Conservation (phyloP, 2,113 vertebrate genomes). For the Fulica atra region DNA sequence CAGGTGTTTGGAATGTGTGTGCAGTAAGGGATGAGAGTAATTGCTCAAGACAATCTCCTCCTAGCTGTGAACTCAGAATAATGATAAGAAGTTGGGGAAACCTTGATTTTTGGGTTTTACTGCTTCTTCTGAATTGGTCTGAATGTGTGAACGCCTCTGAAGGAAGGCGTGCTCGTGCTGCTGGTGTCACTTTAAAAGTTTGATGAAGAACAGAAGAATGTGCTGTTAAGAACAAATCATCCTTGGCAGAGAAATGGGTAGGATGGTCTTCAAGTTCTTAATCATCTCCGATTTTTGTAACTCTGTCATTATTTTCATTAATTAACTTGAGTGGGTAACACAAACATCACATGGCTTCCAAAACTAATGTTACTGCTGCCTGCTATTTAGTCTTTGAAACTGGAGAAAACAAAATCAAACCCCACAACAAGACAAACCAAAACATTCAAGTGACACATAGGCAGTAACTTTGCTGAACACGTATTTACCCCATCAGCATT, state of each 20-base stretch:
- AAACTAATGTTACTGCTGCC: slow-evolving; percentile 5
- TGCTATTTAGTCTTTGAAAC: slow-evolving; percentile 37
- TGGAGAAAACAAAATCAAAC: not conserved
- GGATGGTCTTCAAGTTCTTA: slow-evolving; percentile 29
- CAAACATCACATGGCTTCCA: slow-evolving; percentile 31
- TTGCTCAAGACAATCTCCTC: slow-evolving; percentile 6
- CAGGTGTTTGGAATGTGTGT: not conserved
- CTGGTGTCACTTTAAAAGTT: not conserved
- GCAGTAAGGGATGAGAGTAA: not conserved
- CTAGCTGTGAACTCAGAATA: not conserved
- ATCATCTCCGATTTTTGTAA: slow-evolving; percentile 31
- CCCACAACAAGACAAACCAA: not conserved
- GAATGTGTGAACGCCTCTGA: not conserved
- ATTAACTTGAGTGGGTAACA: slow-evolving; percentile 30
- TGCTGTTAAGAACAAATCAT: not conserved
- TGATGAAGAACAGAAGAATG: not conserved
- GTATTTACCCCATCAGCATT: not conserved
- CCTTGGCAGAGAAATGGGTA: not conserved
- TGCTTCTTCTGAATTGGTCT: not conserved
- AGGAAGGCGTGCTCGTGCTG: not conserved
- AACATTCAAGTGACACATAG: not conserved
- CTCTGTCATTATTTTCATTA: slow-evolving; percentile 33
- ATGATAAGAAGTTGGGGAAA: not conserved
- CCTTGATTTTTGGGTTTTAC: not conserved
- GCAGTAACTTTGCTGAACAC: not conserved